Evolutionary conservation across 2,113 vertebrate species (phyloP), one percentile per base, ranked within the genome.

Genomic region (Scolopax mira): DNA sequence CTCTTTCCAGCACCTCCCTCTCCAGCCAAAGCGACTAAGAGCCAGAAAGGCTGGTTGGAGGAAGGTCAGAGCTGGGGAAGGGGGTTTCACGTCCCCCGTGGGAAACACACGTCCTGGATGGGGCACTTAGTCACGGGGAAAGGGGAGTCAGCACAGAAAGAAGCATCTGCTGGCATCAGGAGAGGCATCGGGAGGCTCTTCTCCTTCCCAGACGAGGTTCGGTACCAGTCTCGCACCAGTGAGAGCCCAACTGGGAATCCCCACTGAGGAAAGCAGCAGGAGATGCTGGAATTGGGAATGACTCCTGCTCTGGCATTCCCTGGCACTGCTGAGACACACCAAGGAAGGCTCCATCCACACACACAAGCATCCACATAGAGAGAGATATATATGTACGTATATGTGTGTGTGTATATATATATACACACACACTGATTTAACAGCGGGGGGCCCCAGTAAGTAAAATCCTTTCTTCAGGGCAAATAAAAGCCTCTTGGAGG

Each of bases 61-160:
- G 72, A 62, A 66, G 65, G 88, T 35, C 75, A 73, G 60, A 24
- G 14, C 15, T 5, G 30, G 66, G 69, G 61, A 37, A 11, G 0
- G 12, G 10, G 0, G 30, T 8, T 65, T 35, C 46, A 11, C 24
- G 72, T 10, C n/a, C 14, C n/a, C n/a, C n/a, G n/a, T n/a, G n/a
- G n/a, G n/a, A n/a, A 71, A 24, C 1, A 6, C 3, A 0, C 73
- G 33, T 13, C 2, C 33, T 9, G 69, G 11, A 0, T 0, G 1
- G 48, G 51, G 19, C 33, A 27, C 17, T 0, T 2, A 11, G 5
- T 31, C 65, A 16, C 37, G 35, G 80, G 0, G 0, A 73, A 49
- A 58, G 0, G 0, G 0, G 55, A 44, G 42, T 0, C 8, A 14
- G 22, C 3, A 2, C 0, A 10, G 46, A 39, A 61, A 5, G 48